These are phyloP conservation scores for Sciaenops ocellatus DNA, from an alignment of 2,797 vertebrate genomes.

Conservation along the genomic window DNA sequence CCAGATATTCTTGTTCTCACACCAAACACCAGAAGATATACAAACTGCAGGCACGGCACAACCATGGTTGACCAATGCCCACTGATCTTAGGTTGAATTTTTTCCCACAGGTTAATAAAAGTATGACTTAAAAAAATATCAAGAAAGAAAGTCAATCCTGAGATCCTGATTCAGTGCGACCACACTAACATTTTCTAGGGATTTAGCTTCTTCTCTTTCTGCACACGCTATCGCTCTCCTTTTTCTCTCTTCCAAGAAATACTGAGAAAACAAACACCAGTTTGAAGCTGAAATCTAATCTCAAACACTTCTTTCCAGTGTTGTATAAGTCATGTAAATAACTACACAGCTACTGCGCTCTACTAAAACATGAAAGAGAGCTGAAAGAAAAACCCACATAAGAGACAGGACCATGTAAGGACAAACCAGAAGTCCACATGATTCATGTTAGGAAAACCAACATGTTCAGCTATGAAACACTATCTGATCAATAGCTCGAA, in stretches of 20 bases:
- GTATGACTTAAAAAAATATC: background rate
- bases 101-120: background rate
- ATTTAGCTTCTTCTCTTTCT: slow-evolving; percentile 18
- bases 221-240: slow-evolving; percentile 2
- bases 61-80: background rate
- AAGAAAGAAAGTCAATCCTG: background rate
- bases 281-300: slow-evolving; percentile 43
- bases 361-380: slow-evolving; percentile 47
- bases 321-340: slow-evolving; percentile 40
- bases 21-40: no score
- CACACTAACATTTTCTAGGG: slow-evolving; percentile 18
- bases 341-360: slow-evolving; percentile 28
- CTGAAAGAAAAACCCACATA: slow-evolving; percentile 1
- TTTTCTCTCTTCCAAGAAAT: slow-evolving; percentile 46
- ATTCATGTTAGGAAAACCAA: slow-evolving; percentile 47
- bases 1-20: no score
- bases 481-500: slow-evolving; percentile 41
- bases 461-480: slow-evolving; percentile 38
- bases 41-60: background rate
- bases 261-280: slow-evolving; percentile 45
- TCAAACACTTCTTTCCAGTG: slow-evolving; percentile 37
- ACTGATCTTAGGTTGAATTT: background rate
- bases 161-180: background rate
- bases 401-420: slow-evolving; percentile 44
- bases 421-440: slow-evolving; percentile 44